Evolutionary conservation across 2,113 vertebrate species (phyloP).

Genomic region (Brienomyrus brachyistius): DNA sequence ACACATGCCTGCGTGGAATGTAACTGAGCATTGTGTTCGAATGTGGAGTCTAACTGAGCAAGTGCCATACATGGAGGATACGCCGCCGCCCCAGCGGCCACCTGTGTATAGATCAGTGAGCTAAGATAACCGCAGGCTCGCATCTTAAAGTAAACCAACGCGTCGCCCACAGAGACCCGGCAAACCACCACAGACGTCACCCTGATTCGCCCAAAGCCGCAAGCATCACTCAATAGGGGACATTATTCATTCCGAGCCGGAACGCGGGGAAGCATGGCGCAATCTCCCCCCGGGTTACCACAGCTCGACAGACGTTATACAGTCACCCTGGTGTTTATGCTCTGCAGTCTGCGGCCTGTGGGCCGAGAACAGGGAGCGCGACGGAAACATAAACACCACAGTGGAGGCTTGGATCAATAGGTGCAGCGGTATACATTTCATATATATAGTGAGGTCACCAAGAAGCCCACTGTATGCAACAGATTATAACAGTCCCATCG

Average conservation of each 20-base stretch:
- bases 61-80: neutral
- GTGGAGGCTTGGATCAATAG: neutral
- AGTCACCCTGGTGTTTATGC: neutral
- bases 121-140: neutral
- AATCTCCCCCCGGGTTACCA: neutral
- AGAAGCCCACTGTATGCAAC: neutral
- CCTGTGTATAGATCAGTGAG: neutral
- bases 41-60: neutral
- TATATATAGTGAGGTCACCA: neutral
- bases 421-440: neutral
- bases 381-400: conserved; percentile 6
- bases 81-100: neutral
- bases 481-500: conserved; percentile 4
- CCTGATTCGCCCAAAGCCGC: neutral
- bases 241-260: neutral
- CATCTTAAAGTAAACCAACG: neutral
- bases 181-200: neutral
- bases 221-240: neutral
- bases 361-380: neutral
- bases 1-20: neutral
- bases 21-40: neutral
- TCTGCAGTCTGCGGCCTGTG: neutral
- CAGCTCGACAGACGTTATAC: neutral
- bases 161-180: neutral
- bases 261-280: neutral